Base-by-base conservation (phyloP, 2,888 invertebrate genomes). In the Troilus luridus region DNA sequence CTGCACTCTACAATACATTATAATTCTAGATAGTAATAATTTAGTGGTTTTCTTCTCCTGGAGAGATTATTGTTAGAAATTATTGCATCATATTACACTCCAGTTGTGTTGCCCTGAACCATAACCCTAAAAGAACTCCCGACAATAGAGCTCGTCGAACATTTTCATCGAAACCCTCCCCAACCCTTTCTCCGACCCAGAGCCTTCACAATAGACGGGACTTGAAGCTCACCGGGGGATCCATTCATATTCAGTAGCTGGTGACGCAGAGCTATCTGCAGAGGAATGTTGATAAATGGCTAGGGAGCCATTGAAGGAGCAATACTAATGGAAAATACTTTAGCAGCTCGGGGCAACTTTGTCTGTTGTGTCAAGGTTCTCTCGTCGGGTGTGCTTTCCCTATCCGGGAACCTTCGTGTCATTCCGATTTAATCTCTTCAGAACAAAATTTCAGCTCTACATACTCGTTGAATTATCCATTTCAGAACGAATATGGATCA, bases 261-360 rank as follows among this genome's bases (percentile, higher is more conserved):
- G n/a, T 1, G 24, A 67, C 12, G 67, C 67, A 67, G 24, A 24
- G 67, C 67, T 67, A 67, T 67, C 67, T 27, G 67, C 24, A 27
- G 67, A 27, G 67, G 67, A 67, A 67, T 67, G 67, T 67, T 67
- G 67, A 67, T 67, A 67, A 67, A 67, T 67, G 67, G 24, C 64
- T 64, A 8, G 14, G n/a, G 10, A 12, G 67, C 67, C 24, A 67
- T 67, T 67, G 67, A 67, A 24, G 64, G 6, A 67, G 67, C 12
- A 67, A 12, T 24, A 27, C 67, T 67, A 67, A 67, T 67, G 67
- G 67, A 67, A 67, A 67, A 67, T 67, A 67, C 67, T 67, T 67
- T 27, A 67, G 8, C 24, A 27, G 14, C 24, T 27, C 0, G 0
- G 10, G 7, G 64, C 12, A 64, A 64, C 67, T 67, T 14, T 12